Evolutionary conservation across 2,113 vertebrate species (phyloP).

Genomic region (Poeciliopsis turrubarensis): DNA sequence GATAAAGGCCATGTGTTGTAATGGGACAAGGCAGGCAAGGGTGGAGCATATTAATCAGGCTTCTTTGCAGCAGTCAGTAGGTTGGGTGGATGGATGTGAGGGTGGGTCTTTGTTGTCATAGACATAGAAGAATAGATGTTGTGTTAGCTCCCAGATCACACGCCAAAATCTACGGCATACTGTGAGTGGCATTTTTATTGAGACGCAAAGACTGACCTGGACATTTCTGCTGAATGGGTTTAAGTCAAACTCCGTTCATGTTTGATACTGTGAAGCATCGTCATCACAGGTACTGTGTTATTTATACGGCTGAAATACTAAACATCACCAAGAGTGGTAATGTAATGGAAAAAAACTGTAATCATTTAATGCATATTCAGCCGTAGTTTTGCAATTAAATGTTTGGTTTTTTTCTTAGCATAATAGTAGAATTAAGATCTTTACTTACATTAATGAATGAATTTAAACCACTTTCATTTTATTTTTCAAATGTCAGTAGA

Average conservation of each 20-base stretch:
- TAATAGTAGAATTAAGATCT: too few relatives aligned
- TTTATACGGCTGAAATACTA: neutral
- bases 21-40: slow-evolving; percentile 50
- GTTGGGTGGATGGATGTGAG: slow-evolving; percentile 45
- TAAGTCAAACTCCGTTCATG: neutral
- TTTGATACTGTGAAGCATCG: neutral
- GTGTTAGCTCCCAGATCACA: neutral
- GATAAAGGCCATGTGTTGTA: slow-evolving; percentile 50
- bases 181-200: neutral
- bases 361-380: too few relatives aligned
- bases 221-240: neutral
- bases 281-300: neutral
- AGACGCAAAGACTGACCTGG: too few relatives aligned
- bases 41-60: slow-evolving; percentile 37
- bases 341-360: neutral
- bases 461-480: too few relatives aligned
- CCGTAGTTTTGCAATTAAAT: too few relatives aligned
- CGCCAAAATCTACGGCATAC: neutral
- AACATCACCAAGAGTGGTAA: neutral
- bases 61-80: slow-evolving; percentile 50
- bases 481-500: too few relatives aligned
- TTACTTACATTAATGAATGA: too few relatives aligned
- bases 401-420: too few relatives aligned
- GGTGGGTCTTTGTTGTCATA: slow-evolving; percentile 40
- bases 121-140: neutral